Percentiles rank a stretch among this genome's conserved stretches.
These are phyloP conservation scores for Triplophysa dalaica DNA, from an alignment of 2,113 vertebrate genomes.

Conservation along the genomic window DNA sequence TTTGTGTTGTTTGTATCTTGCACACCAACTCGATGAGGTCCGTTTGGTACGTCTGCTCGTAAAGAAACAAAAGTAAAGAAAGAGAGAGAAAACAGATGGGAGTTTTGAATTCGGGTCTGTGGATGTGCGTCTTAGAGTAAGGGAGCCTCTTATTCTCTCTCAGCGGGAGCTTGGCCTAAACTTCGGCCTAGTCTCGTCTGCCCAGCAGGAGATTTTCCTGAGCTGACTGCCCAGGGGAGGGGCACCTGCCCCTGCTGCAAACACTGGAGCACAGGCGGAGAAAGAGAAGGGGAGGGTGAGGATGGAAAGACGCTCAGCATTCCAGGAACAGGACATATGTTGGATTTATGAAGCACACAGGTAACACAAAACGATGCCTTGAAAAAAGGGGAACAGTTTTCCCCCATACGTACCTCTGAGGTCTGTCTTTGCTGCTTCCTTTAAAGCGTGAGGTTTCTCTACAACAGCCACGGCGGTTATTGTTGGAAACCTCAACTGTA, in stretches of 20 bases:
- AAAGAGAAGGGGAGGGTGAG: slow-evolving; percentile 22
- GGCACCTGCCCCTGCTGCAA: slow-evolving; percentile 77
- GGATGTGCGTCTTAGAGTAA: slow-evolving; percentile 64
- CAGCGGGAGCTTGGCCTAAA: slow-evolving; percentile 74
- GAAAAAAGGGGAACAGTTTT: slow-evolving; percentile 61
- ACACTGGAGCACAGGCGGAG: slow-evolving; percentile 65
- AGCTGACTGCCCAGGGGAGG: slow-evolving; percentile 77
- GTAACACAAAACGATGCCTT: slow-evolving; percentile 64
- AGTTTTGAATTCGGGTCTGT: slow-evolving; percentile 70
- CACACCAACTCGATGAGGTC: background rate
- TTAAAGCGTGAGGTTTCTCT: slow-evolving; percentile 61
- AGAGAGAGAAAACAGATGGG: slow-evolving; percentile 77
- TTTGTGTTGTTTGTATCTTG: background rate
- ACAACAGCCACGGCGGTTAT: slow-evolving; percentile 64
- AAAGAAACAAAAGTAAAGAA: slow-evolving; percentile 50
- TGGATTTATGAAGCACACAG: slow-evolving; percentile 73
- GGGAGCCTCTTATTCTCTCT: slow-evolving; percentile 77
- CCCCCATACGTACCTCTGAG: slow-evolving; percentile 27
- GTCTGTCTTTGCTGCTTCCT: slow-evolving; percentile 31
- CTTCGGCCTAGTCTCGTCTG: slow-evolving; percentile 77
- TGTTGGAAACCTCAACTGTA: slow-evolving; percentile 63
- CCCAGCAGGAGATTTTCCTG: slow-evolving; percentile 79
- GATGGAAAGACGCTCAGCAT: slow-evolving; percentile 74
- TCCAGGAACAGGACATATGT: slow-evolving; percentile 74
- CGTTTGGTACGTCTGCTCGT: background rate